Evolutionary conservation across 2,113 vertebrate species (phyloP), one percentile per base, ranked within the genome.

Genomic region (Scophthalmus maximus): DNA sequence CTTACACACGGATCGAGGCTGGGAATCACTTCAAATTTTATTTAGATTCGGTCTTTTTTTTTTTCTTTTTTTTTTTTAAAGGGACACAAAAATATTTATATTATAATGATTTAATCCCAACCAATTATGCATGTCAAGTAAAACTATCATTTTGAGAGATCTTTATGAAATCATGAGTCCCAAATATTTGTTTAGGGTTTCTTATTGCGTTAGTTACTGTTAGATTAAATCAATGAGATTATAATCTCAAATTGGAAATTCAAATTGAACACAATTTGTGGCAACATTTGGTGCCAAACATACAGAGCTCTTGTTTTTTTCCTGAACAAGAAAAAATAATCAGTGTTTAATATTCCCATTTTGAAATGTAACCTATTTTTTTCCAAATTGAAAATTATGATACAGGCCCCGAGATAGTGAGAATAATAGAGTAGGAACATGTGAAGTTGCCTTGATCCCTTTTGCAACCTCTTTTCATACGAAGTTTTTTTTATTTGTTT

Each of bases 1-100:
- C 72, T 61, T 5, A 53, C 50, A 53, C 63, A 68, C 30, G 32
- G 61, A 58, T 58, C 15, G 27, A 69, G 50, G 51, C 26, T 8
- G 27, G 27, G 18, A 27, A 27, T n/a, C n/a, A n/a, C n/a, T n/a
- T n/a, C n/a, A n/a, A n/a, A n/a, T n/a, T n/a, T n/a, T n/a, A n/a
- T n/a, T n/a, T n/a, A n/a, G n/a, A n/a, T n/a, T n/a, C n/a, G n/a
- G n/a, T n/a, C n/a, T n/a, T n/a, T n/a, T n/a, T n/a, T n/a, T n/a
- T n/a, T n/a, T n/a, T n/a, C n/a, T n/a, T n/a, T n/a, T n/a, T n/a
- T n/a, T n/a, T n/a, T n/a, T 17, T 5, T 15, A 40, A 15, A 40
- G 36, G 36, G 36, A 40, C 14, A 15, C 36, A 40, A 11, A 17
- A 15, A 27, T 46, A 22, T 20, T 46, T 40, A 27, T 46, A 22